These are phyloP conservation scores for Mellilla xanthometata DNA, from an alignment of 2,888 invertebrate species.

Conservation along the genomic window DNA sequence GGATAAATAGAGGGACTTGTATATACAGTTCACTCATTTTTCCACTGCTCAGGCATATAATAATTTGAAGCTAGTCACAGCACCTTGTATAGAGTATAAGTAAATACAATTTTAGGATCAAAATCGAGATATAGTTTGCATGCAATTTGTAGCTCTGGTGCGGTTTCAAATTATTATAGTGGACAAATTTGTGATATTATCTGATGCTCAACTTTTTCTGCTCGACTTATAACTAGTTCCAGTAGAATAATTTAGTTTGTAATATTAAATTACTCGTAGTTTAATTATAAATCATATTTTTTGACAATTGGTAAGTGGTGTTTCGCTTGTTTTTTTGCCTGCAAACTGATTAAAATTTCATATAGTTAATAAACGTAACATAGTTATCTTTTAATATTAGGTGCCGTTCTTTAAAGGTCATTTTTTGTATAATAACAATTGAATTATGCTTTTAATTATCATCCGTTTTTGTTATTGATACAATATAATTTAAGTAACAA, in stretches of 20 bases:
- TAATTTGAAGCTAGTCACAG: constrained; percentile 60
- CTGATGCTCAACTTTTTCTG: constrained; percentile 77
- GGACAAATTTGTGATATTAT: constrained; percentile 65
- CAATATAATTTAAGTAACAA: too few species aligned
- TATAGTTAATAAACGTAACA: constrained; percentile 3
- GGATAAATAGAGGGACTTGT: constrained; percentile 75
- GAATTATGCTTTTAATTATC: too few species aligned
- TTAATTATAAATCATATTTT: constrained; percentile 33
- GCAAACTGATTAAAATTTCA: constrained; percentile 48
- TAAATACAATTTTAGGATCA: too few species aligned
- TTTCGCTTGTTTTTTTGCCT: constrained; percentile 59
- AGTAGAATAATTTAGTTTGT: constrained; percentile 47
- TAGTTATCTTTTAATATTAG: neutral
- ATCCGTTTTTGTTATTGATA: too few species aligned
- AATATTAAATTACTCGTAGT: constrained; percentile 3
- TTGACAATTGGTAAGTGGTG: constrained; percentile 39
- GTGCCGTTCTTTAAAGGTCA: neutral
- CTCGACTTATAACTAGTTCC: constrained; percentile 60
- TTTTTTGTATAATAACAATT: too few species aligned
- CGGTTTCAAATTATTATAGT: constrained; percentile 69
- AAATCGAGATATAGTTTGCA: too few species aligned
- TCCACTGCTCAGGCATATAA: constrained; percentile 49
- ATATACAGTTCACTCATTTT: constrained; percentile 66
- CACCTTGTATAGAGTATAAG: too few species aligned
- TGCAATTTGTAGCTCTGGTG: too few species aligned